A percentile compares a stretch with the other conserved stretches of the same genome.
phyloP scores from a whole-genome alignment of 2,888 invertebrate genomes.

The Listrodromus nycthemerus region DNA sequence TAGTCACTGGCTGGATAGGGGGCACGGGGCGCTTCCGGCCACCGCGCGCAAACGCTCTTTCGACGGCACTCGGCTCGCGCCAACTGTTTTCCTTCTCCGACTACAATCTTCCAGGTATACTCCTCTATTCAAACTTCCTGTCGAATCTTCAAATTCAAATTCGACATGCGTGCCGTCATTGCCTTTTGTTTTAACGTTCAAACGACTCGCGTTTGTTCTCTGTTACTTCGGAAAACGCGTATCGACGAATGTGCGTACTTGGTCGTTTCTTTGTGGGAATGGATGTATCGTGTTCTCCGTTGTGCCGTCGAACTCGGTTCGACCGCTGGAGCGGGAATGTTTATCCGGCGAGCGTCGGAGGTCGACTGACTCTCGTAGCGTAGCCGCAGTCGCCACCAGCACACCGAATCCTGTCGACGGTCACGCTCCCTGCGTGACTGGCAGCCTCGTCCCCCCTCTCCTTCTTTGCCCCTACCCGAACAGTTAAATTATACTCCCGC shows the following conservation, averaged over 20 bases:
- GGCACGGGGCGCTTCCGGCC: slow-evolving; percentile 36
- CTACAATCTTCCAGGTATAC: neutral
- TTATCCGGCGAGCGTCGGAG: slow-evolving; percentile 71
- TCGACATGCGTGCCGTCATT: slow-evolving; percentile 34
- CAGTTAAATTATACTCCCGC: slow-evolving; percentile 74
- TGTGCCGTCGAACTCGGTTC: neutral
- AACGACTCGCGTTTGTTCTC: neutral
- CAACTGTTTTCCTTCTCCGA: neutral
- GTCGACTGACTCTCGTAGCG: slow-evolving; percentile 75
- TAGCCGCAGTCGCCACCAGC: slow-evolving; percentile 66
- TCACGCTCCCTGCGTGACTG: slow-evolving; percentile 80
- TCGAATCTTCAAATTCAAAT: slow-evolving; percentile 52
- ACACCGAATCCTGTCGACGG: slow-evolving; percentile 76
- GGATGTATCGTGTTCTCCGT: neutral
- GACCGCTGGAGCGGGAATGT: slow-evolving; percentile 61
- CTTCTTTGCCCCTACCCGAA: slow-evolving; percentile 70
- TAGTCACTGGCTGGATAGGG: slow-evolving; percentile 71
- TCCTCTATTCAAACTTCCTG: slow-evolving; percentile 19
- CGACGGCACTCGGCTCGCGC: slow-evolving; percentile 3
- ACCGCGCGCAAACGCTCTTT: slow-evolving; percentile 51
- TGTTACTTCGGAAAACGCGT: neutral
- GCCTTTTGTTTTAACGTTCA: neutral
- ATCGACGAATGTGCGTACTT: neutral
- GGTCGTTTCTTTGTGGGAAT: neutral
- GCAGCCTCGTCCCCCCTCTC: slow-evolving; percentile 71